A percentile compares a stretch with the other conserved stretches of the same genome.
Evolutionary conservation across 1,140 invertebrate species (phyloP).

Genomic region (Cotesia chilonis): DNA sequence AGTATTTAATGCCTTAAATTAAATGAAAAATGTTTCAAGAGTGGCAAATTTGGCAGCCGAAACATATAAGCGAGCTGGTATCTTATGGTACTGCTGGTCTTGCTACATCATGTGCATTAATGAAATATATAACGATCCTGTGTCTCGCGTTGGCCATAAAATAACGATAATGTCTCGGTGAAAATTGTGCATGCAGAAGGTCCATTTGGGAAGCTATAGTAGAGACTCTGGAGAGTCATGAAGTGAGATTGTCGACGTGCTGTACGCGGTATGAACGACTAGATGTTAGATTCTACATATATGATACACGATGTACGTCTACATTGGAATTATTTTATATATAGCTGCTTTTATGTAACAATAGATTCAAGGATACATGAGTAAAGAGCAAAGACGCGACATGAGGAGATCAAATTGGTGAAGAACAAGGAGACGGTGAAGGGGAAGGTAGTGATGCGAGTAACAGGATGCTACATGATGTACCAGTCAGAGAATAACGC

Average conservation of each 20-base stretch:
- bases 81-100: neutral
- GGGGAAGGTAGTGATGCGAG: neutral
- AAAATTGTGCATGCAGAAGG: conserved; percentile 34
- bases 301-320: too few relatives aligned
- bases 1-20: conserved; percentile 17
- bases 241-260: conserved; percentile 24
- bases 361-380: too few relatives aligned
- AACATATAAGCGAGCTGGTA: conserved; percentile 3
- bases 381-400: too few relatives aligned
- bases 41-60: neutral
- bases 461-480: neutral
- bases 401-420: too few relatives aligned
- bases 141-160: conserved; percentile 30
- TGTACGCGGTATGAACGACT: conserved; percentile 2
- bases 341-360: too few relatives aligned
- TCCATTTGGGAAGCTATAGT: conserved; percentile 15
- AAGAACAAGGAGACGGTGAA: neutral
- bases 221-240: conserved; percentile 11
- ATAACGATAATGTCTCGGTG: conserved; percentile 33
- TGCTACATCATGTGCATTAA: neutral
- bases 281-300: conserved; percentile 10
- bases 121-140: conserved; percentile 13
- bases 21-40: conserved; percentile 13
- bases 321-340: too few relatives aligned
- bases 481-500: neutral